phyloP scores from a whole-genome alignment of 2,113 vertebrate species.

The Polypterus senegalus region DNA sequence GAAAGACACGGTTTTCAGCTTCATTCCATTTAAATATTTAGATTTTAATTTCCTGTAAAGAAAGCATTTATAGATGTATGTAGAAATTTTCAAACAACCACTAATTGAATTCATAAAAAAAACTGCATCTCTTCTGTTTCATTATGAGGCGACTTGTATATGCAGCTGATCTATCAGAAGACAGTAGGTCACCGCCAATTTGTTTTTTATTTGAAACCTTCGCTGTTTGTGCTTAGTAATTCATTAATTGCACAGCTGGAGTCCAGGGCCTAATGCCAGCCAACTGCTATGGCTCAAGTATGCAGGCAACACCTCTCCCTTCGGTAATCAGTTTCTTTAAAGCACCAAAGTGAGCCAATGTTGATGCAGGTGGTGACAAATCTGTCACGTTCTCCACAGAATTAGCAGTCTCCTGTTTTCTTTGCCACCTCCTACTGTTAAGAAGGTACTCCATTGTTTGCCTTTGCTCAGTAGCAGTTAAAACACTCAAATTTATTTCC shows the following conservation, averaged over 20 bases:
- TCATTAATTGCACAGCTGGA: neutral
- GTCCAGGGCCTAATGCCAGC: neutral
- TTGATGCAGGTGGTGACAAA: slow-evolving; percentile 17
- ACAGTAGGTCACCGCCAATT: no score
- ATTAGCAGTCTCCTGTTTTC: slow-evolving; percentile 4
- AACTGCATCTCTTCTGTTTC: no score
- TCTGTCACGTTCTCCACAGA: neutral
- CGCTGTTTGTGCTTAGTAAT: no score
- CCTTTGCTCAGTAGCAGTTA: slow-evolving; percentile 2
- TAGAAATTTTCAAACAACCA: no score
- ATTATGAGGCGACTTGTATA: no score
- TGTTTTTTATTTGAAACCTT: no score
- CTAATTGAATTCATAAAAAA: no score
- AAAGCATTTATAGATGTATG: no score
- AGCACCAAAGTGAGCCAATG: neutral
- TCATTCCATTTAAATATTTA: no score
- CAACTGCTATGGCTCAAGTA: neutral
- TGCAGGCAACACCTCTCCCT: neutral
- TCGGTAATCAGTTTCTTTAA: neutral
- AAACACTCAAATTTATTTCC: neutral
- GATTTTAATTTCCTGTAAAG: no score
- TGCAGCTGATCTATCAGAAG: no score
- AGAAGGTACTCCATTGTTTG: slow-evolving; percentile 6
- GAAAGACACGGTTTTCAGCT: no score
- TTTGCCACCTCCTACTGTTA: slow-evolving; percentile 3